Base-by-base conservation (phyloP, 2,888 invertebrate species). In the Xanthia icteritia region DNA sequence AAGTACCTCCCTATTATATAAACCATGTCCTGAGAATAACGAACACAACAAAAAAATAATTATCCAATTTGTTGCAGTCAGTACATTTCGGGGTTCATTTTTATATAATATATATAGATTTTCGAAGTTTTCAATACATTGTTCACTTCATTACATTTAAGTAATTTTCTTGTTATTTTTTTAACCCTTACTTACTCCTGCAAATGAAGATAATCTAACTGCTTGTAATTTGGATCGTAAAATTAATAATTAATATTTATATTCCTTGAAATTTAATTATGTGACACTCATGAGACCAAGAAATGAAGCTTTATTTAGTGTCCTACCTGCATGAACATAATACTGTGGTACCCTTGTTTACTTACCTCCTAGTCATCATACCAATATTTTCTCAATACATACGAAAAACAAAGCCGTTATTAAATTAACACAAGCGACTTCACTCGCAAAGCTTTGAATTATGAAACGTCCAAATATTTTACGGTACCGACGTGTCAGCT, bases 391-490 rank as follows among this genome's bases (percentile, higher is more conserved):
- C 80, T 20, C 73, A 84, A 76, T 69, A 60, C 61, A 63, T 51
- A 56, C 66, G 64, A 70, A 89, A 91, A 92, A 92, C 91, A 94
- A 93, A 83, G 83, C 81, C 76, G 77, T 90, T 89, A 92, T 90
- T 87, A 90, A 93, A 92, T 92, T 86, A 92, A 87, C 82, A 82
- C 93, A 90, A 88, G 69, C 84, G 91, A 94, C 79, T 94, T 92
- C 88, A 91, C 92, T 88, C 90, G 84, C 89, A 93, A 90, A 93
- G 91, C 84, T 82, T 79, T 91, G 90, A 92, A 93, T 93, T 90
- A 87, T 77, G 65, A 85, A 89, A 91, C 90, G 96, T 96, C 96
- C 92, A 94, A 95, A 95, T 91, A 93, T 93, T 94, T 95, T 84
- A 84, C 92, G 79, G 89, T 90, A 92, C 92, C 89, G 92, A 90